Conservation (phyloP, 2,113 vertebrate species). For the Ceratotherium simum region DNA sequence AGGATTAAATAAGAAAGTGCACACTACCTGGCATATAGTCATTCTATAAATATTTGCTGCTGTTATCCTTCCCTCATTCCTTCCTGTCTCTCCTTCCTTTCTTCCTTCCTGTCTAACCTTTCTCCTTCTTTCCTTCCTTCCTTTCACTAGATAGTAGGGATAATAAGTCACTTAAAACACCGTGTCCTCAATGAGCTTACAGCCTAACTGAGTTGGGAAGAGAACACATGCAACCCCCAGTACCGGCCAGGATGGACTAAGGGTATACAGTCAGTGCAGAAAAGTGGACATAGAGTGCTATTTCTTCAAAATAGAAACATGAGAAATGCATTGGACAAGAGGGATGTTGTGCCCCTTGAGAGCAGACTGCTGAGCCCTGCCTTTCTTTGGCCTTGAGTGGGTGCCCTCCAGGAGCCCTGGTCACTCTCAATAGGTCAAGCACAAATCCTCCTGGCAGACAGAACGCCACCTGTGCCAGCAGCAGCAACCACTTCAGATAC, state of each 20-base stretch:
- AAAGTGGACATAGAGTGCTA: not conserved
- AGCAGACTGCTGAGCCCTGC: not conserved
- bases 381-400: constrained; percentile 29
- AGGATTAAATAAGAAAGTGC: constrained; percentile 74
- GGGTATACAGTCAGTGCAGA: not conserved
- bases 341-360: not conserved
- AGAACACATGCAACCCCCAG: not conserved
- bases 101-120: constrained; percentile 79
- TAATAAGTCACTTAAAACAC: constrained; percentile 54
- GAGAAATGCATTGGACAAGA: not conserved
- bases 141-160: constrained; percentile 60
- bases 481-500: constrained; percentile 51
- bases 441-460: constrained; percentile 53
- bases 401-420: not conserved
- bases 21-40: constrained; percentile 70
- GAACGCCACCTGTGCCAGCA: constrained; percentile 44
- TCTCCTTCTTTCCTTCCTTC: constrained; percentile 73
- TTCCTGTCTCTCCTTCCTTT: constrained; percentile 68
- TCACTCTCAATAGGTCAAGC: not conserved
- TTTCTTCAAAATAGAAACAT: not conserved
- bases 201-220: not conserved
- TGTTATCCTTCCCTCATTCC: constrained; percentile 63
- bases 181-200: constrained; percentile 13
- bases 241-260: not conserved
- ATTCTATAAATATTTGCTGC: constrained; percentile 77